Conservation (phyloP, 2,113 vertebrate genomes). For the Cyprinodon brontotheroides region DNA sequence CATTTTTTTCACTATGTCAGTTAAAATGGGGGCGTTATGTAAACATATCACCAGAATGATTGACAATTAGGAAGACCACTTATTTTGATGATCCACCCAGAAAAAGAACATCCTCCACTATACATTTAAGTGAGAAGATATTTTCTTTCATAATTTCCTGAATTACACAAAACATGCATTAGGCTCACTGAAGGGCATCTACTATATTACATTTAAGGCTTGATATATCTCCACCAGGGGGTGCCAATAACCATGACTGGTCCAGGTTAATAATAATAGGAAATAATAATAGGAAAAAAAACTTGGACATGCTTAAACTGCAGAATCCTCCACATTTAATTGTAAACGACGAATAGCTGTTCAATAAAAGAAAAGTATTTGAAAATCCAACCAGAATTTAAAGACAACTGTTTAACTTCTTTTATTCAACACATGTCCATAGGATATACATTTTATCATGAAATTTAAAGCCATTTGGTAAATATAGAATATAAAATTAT, state of each 20-base stretch:
- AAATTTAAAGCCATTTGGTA: not conserved
- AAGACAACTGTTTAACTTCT: not conserved
- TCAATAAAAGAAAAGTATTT: not conserved
- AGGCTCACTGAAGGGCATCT: not conserved
- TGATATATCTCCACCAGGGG: not conserved
- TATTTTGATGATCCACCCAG: no score
- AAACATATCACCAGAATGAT: no score
- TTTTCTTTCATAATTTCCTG: no score
- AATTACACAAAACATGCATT: not conserved
- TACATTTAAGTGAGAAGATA: no score
- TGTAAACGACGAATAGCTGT: not conserved
- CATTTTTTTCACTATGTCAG: no score
- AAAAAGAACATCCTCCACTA: no score
- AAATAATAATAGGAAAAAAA: not conserved
- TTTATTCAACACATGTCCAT: not conserved
- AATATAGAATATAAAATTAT: no score
- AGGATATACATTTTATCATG: not conserved
- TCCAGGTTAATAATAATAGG: not conserved
- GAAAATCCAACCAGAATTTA: not conserved
- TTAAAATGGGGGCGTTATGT: no score
- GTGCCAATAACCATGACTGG: not conserved
- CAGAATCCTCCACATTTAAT: not conserved
- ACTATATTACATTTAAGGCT: not conserved
- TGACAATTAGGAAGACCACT: no score
- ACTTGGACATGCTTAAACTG: not conserved